Percentiles rank a stretch among this genome's conserved stretches.
phyloP scores from a whole-genome alignment of 2,797 vertebrate species.

The Falco berigora region DNA sequence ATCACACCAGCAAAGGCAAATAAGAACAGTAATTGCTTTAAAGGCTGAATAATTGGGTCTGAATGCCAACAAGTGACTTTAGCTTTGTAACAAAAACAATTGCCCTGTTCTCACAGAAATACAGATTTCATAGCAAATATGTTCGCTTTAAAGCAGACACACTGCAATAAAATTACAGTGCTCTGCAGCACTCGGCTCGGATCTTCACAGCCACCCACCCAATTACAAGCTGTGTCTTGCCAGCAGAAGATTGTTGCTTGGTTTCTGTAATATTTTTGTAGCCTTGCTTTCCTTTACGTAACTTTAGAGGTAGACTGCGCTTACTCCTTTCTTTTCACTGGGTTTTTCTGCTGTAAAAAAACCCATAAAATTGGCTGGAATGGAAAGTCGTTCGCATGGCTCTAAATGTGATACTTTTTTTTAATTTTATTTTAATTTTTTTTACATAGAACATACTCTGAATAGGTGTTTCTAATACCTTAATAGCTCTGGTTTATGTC shows the following conservation, averaged over 20 bases:
- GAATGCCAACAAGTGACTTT: slow-evolving; percentile 25
- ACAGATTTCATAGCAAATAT: slow-evolving; percentile 51
- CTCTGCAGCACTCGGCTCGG: slow-evolving; percentile 28
- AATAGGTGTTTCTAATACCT: slow-evolving; percentile 1
- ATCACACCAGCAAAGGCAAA: not conserved
- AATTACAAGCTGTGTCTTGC: slow-evolving; percentile 64
- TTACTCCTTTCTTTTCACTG: slow-evolving; percentile 21
- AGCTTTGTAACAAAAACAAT: slow-evolving; percentile 13
- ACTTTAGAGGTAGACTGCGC: slow-evolving; percentile 50
- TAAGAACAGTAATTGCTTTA: slow-evolving; percentile 11
- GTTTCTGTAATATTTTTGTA: slow-evolving; percentile 67
- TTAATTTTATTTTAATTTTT: not conserved
- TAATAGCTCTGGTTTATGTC: slow-evolving; percentile 28
- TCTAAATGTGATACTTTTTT: not conserved
- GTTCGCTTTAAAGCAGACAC: slow-evolving; percentile 25
- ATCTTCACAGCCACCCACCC: slow-evolving; percentile 66
- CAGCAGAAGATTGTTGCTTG: slow-evolving; percentile 57
- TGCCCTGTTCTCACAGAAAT: slow-evolving; percentile 21
- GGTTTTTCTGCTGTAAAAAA: slow-evolving; percentile 2
- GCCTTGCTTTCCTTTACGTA: slow-evolving; percentile 52
- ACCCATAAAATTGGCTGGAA: not conserved
- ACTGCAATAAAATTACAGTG: slow-evolving; percentile 49
- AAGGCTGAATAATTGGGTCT: not conserved
- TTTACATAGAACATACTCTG: not conserved
- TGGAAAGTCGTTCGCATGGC: not conserved